Evolutionary conservation across 2,888 invertebrate species (phyloP), one percentile per base, ranked within the genome.

Genomic region (Pseudoips prasinana): DNA sequence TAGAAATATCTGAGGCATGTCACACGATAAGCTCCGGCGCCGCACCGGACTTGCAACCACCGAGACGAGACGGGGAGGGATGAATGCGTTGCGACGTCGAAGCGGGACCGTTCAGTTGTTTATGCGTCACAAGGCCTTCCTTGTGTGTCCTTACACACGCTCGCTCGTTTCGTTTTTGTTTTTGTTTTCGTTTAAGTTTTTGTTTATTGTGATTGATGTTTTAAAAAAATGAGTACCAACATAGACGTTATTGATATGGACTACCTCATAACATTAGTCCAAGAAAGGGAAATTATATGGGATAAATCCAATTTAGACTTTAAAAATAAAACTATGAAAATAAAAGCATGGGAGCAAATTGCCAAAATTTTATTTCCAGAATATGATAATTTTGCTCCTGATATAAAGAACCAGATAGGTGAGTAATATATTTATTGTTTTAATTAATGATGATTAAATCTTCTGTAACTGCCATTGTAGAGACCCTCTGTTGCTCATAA

Each of bases 401-500:
- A 26, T 32, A 4, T 6, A 37, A 37, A 41, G 30, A 33, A 29
- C 37, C 29, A 41, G 30, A 37, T 41, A 33, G 36, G 39, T 36
- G 29, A 41, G 37, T n/a, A n/a, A n/a, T n/a, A n/a, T n/a, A n/a
- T n/a, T n/a, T n/a, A n/a, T n/a, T n/a, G n/a, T n/a, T 9, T 10
- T 36, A 36, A 35, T 34, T 34, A 23, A 22, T 23, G 14, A 33
- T 27, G 14, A 33, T 18, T 28, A 33, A 26, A 23, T n/a, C n/a
- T n/a, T 33, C 10, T 33, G 33, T 33, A 37, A 33, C 24, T 42
- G 36, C 37, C 41, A 41, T 23, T 31, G 28, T 29, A 43, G 32
- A 43, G 32, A 30, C 39, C 39, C 38, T 39, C 18, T 32, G 25
- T 5, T 35, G 33, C 35, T 43, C 19, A 43, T 29, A 43, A 43